phyloP scores from a whole-genome alignment of 1,140 invertebrate species.

The Oedothorax gibbosus region DNA sequence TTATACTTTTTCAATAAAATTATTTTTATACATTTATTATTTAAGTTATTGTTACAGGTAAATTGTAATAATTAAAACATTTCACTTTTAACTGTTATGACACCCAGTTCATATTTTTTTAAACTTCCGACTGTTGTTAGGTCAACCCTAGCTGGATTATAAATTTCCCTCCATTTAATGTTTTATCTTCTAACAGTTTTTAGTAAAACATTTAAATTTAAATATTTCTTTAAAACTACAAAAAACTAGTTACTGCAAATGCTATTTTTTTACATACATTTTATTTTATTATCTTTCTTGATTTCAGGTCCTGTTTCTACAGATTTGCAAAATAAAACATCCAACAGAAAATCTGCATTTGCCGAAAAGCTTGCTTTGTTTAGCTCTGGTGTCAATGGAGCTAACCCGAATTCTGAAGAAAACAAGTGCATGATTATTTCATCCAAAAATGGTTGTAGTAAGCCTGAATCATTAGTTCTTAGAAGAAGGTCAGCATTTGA shows the following conservation, averaged over 20 bases:
- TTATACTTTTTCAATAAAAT: not conserved
- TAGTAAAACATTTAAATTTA: not conserved
- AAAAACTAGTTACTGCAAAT: not conserved
- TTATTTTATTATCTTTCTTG: not conserved
- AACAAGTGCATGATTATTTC: not conserved
- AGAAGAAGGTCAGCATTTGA: conserved; percentile 51
- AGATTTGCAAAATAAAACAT: conserved; percentile 10
- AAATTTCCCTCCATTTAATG: no score
- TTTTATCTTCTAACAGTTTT: no score
- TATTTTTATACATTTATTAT: not conserved
- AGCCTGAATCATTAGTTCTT: conserved; percentile 40
- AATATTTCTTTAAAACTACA: not conserved
- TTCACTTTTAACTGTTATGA: no score
- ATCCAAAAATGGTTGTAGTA: conserved; percentile 4
- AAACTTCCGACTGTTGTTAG: no score
- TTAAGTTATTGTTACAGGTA: no score
- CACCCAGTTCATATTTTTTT: no score
- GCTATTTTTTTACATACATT: not conserved
- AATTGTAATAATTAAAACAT: no score
- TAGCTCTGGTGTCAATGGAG: conserved; percentile 26
- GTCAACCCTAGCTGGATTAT: no score
- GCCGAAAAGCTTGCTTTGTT: conserved; percentile 55
- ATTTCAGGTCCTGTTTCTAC: conserved; percentile 1
- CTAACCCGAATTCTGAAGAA: not conserved
- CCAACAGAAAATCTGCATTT: conserved; percentile 40